Base-by-base conservation (phyloP, 2,113 vertebrate genomes). In the Patagioenas fasciata region DNA sequence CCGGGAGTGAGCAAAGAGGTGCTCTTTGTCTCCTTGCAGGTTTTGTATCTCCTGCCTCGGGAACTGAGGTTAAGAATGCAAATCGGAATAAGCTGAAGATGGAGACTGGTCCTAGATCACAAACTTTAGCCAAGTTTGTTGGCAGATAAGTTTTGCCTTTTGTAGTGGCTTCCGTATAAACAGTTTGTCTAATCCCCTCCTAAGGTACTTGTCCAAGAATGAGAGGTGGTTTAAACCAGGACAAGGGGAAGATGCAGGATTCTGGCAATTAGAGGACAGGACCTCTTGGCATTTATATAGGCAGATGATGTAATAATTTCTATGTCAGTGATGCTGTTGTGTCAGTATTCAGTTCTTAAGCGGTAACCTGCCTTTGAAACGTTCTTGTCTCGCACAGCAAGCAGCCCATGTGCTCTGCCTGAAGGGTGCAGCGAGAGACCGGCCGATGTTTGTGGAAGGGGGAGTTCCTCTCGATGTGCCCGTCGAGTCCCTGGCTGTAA, bases 381-480 rank as follows among this genome's bases (percentile, higher is more conserved):
- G 3, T 61, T 83, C n/a, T 34, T 62, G 14, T 86, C 57, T 11
- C 56, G 10, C 29, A 5, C 73, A 99, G 99, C 98, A 94, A 88
- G 53, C 96, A 75, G 98, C 98, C 92, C 98, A 98, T 24, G 93
- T 95, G 90, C 95, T 99, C 91, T 97, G 94, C 13, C 97, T 99
- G 61, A 98, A 97, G 89, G 99, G 99, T 0, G 98, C 98, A 4
- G 98, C 98, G 7, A 97, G 98, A 1, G 95, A 98, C 8, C 96
- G 97, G 65, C 97, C 95, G 31, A 98, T 99, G 98, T 99, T 98
- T 50, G 97, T 99, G 65, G 95, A 98, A 85, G 99, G 99, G 10
- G 98, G 98, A 9, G 96, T 98, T 74, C 96, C 92, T 0, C 95
- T 99, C 34, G 98, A 98, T 0, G 98, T 98, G 65, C 97, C 98